phyloP scores from a whole-genome alignment of 1,140 invertebrate species.

The Phymastichus coffea region DNA sequence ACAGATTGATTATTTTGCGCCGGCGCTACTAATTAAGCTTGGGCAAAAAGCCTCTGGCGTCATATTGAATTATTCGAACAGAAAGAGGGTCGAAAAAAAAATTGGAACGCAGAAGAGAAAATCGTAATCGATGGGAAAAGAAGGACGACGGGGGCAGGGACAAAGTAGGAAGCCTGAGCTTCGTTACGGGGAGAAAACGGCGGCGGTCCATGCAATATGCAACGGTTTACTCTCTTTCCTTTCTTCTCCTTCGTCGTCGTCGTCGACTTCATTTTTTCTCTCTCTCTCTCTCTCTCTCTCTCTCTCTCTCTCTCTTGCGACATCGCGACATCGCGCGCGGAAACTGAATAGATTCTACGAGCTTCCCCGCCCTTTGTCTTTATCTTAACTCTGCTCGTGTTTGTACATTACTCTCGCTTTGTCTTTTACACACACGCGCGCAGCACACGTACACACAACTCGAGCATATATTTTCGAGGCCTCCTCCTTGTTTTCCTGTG shows the following conservation, averaged over 20 bases:
- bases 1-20: too few species aligned
- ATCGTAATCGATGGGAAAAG: constrained; percentile 28
- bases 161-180: constrained; percentile 3
- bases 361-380: neutral
- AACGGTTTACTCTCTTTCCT: too few species aligned
- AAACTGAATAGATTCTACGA: constrained; percentile 4
- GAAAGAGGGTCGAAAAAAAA: too few species aligned
- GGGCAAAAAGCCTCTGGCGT: too few species aligned
- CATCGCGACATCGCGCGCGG: too few species aligned
- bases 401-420: neutral
- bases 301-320: constrained; percentile 12
- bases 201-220: constrained; percentile 33
- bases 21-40: too few species aligned
- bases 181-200: constrained; percentile 31
- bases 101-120: too few species aligned
- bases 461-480: too few species aligned
- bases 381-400: constrained; percentile 5
- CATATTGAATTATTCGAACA: too few species aligned
- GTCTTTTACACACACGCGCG: neutral
- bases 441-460: neutral
- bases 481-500: too few species aligned
- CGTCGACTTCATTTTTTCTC: neutral
- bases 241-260: too few species aligned
- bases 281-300: neutral
- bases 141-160: constrained; percentile 12